A percentile compares a stretch with the other conserved stretches of the same genome.
Evolutionary conservation across 2,113 vertebrate species (phyloP).

Genomic region (Bubo bubo): DNA sequence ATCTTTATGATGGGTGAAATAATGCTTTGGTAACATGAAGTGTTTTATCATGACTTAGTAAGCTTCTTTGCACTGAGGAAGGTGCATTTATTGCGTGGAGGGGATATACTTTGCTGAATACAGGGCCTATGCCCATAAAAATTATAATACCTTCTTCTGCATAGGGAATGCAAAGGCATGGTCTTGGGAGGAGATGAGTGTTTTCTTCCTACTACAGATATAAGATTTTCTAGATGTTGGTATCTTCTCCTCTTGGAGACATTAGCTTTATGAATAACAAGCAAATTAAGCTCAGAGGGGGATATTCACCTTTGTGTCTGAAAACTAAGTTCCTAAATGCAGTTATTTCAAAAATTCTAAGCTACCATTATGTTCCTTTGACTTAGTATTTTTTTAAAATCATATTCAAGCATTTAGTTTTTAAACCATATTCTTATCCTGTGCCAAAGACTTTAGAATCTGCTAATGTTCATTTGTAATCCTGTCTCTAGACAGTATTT

Average conservation of each 20-base stretch:
- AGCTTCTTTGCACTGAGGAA: not conserved
- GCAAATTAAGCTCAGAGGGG: not conserved
- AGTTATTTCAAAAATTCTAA: not conserved
- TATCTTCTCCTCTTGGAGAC: not conserved
- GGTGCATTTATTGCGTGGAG: not conserved
- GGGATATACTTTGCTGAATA: not conserved
- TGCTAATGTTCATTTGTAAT: not conserved
- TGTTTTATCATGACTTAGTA: not conserved
- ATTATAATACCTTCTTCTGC: not conserved
- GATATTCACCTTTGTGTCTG: not conserved
- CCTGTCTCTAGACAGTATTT: not conserved
- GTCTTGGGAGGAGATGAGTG: not conserved
- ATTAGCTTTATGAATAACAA: not conserved
- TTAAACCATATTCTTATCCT: not conserved
- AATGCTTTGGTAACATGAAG: not conserved
- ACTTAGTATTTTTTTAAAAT: not conserved
- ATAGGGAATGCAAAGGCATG: not conserved
- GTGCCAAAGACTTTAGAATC: not conserved
- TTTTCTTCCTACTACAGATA: not conserved
- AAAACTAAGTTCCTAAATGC: not conserved
- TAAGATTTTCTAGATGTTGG: not conserved
- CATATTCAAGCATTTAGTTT: not conserved
- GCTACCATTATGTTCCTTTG: not conserved
- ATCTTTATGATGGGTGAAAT: not conserved
- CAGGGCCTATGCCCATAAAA: not conserved